Evolutionary conservation across 2,797 vertebrate species (phyloP).

Genomic region (Aplochiton taeniatus): DNA sequence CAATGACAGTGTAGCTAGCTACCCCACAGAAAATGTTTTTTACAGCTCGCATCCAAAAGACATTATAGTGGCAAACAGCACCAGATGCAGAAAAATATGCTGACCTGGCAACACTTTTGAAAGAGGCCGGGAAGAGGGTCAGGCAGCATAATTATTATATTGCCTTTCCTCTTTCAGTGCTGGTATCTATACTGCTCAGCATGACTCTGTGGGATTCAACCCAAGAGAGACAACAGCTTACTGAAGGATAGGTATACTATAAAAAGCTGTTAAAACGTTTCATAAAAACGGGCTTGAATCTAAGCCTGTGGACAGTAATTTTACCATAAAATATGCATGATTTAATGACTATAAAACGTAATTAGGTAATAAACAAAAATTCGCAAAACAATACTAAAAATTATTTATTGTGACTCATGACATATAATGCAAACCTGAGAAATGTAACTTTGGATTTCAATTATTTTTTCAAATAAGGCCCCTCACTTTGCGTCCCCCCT

Average conservation of each 20-base stretch:
- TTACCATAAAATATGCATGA: constrained; percentile 34
- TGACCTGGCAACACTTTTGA: constrained; percentile 69
- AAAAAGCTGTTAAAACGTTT: constrained; percentile 56
- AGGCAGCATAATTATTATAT: constrained; percentile 74
- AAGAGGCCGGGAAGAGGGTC: constrained; percentile 58
- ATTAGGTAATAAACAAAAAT: constrained; percentile 38
- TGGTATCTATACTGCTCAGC: constrained; percentile 71
- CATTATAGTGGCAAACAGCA: constrained; percentile 67
- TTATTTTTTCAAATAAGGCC: too few relatives aligned
- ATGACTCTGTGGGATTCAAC: constrained; percentile 51
- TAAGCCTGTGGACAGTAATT: constrained; percentile 33
- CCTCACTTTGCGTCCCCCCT: too few relatives aligned
- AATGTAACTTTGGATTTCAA: too few relatives aligned
- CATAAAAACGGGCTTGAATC: constrained; percentile 30
- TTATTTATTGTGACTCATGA: constrained; percentile 41
- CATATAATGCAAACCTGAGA: constrained; percentile 41
- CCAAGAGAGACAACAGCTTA: constrained; percentile 69
- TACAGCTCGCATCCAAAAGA: constrained; percentile 65
- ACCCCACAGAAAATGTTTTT: constrained; percentile 72
- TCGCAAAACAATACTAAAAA: constrained; percentile 40
- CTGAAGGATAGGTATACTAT: constrained; percentile 51
- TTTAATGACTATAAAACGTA: constrained; percentile 31
- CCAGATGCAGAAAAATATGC: constrained; percentile 64
- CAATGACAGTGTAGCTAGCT: constrained; percentile 56
- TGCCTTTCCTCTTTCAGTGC: constrained; percentile 64